Percentiles rank a stretch among this genome's conserved stretches.
These are phyloP conservation scores for Pogonomyrmex barbatus DNA, from an alignment of 1,140 invertebrate genomes.

Conservation along the genomic window DNA sequence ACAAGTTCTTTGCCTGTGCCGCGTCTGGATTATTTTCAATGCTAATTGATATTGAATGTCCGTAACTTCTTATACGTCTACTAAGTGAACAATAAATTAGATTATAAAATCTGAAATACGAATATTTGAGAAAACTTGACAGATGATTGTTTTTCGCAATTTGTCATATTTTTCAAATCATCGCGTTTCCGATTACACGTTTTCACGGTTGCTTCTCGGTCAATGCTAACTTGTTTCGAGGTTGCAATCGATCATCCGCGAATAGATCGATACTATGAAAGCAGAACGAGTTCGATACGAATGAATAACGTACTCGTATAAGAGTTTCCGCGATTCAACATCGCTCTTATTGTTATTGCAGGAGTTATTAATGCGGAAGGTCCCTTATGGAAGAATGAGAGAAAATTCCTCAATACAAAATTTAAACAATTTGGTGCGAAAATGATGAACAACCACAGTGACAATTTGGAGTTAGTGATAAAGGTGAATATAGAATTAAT, in stretches of 20 bases:
- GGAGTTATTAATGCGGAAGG: constrained; percentile 97
- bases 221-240: constrained; percentile 67
- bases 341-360: constrained; percentile 83
- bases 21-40: background rate
- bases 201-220: constrained; percentile 60
- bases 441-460: constrained; percentile 93
- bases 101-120: background rate
- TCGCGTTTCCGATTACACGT: background rate
- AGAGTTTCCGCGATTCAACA: constrained; percentile 18
- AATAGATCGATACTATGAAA: constrained; percentile 18
- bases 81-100: background rate
- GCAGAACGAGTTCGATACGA: constrained; percentile 21
- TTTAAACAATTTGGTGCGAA: constrained; percentile 92
- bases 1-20: background rate
- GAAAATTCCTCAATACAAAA: constrained; percentile 95
- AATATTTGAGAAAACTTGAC: background rate
- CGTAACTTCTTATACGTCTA: background rate
- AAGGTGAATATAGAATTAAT: constrained; percentile 88
- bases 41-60: background rate
- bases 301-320: background rate
- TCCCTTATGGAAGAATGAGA: constrained; percentile 96
- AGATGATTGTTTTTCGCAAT: background rate
- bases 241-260: constrained; percentile 56
- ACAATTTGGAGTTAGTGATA: constrained; percentile 95
- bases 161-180: background rate